Percentiles rank a stretch among this genome's conserved stretches.
These are phyloP conservation scores for Leptobrachium leishanense DNA, from an alignment of 2,113 vertebrate genomes.

Conservation along the genomic window DNA sequence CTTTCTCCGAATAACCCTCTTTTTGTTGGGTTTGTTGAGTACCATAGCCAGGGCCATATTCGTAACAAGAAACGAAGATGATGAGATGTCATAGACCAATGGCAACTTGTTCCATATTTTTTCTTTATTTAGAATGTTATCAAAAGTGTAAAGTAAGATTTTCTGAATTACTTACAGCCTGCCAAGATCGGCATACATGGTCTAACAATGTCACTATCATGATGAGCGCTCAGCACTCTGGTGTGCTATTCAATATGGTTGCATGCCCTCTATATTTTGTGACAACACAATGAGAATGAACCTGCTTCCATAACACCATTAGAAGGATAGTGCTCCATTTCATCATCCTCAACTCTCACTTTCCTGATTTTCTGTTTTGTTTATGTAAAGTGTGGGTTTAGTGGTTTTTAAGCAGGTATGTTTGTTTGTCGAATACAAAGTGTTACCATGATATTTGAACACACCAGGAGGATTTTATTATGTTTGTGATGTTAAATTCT, in stretches of 20 bases:
- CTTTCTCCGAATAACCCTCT: no score
- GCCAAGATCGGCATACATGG: background rate
- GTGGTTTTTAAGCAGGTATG: background rate
- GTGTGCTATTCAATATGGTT: background rate
- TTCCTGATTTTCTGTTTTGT: background rate
- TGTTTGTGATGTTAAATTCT: slow-evolving; percentile 30
- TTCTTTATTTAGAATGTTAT: no score
- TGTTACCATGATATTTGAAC: slow-evolving; percentile 20
- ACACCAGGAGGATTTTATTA: slow-evolving; percentile 10
- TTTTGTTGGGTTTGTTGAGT: no score
- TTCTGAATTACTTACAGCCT: no score
- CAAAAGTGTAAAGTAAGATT: no score
- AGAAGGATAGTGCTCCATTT: slow-evolving; percentile 6
- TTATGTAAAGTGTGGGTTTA: background rate
- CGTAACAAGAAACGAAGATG: no score
- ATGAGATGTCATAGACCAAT: no score
- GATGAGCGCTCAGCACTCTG: background rate
- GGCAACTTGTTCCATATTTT: no score
- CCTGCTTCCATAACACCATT: background rate
- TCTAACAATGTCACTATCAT: background rate
- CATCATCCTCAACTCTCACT: slow-evolving; percentile 2
- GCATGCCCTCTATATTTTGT: slow-evolving; percentile 17
- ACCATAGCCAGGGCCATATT: no score
- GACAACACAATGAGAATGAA: slow-evolving; percentile 21
- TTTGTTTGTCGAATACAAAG: background rate